Base-by-base conservation (phyloP, 1,140 invertebrate genomes). In the Apocrypta bakeri region DNA sequence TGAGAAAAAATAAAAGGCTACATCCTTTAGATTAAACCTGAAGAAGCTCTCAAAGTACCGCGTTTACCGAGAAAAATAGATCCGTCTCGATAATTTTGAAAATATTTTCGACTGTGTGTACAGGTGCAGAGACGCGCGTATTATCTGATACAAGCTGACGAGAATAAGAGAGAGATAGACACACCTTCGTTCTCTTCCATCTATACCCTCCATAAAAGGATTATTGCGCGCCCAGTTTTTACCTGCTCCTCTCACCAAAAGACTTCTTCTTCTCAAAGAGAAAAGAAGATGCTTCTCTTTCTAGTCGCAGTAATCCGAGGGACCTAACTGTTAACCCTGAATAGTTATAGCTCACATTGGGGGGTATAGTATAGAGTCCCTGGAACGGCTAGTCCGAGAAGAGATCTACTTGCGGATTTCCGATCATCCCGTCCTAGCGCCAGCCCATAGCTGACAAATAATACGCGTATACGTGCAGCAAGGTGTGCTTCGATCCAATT, bases 391-490 rank as follows among this genome's bases (percentile, higher is more conserved):
- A 42, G 75, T 56, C 48, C 77, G 21, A 79, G 42, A 69, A 29
- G n/a, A 74, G 79, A 40, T 66, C 61, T 69, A 9, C 79, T 75
- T 76, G 64, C 73, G 80, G 80, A 76, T 71, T 77, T 77, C 31
- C 61, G 79, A 81, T 75, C 40, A 66, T 31, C 40, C 40, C 73
- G 73, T 81, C 80, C 72, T 76, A 82, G 80, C 80, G 80, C 80
- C 80, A 37, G 33, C 33, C 33, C 33, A 74, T 24, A 14, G n/a
- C 17, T 21, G 17, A 56, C 48, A 56, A 4, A 66, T 56, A 64
- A 40, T 81, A 74, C 74, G 9, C 2, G 33, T 37, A 37, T 9
- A 9, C 33, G 33, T 9, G 33, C 2, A 37, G 64, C 61, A 75
- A 66, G 63, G 73, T 82, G 80, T 27, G 61, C 63, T 63, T 40